Base-by-base conservation (phyloP, 2,888 invertebrate genomes). In the Acleris laterana region DNA sequence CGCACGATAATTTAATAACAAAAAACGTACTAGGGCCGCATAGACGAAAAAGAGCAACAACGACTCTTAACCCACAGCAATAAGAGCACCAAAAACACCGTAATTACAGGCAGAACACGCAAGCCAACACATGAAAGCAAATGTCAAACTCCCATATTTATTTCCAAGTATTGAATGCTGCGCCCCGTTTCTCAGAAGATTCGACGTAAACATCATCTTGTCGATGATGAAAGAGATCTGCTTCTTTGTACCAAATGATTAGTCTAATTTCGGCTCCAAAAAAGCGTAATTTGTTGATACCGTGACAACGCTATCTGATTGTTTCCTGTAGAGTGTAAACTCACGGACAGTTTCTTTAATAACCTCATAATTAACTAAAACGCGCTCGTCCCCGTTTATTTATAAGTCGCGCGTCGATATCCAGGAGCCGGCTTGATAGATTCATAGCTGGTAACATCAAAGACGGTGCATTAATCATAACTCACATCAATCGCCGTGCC, bases 111-210 rank as follows among this genome's bases (percentile, higher is more conserved):
- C 85, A 81, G 83, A 88, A 89, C 93, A 90, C 90, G 89, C 90
- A 81, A 90, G 86, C 84, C 79, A 80, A 80, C 75, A 90, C 92
- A 92, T 93, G 91, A 93, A 93, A 93, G 93, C 92, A 90, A 91
- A 93, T 93, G 91, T 93, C 93, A 93, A 93, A 90, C 90, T 90
- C 89, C 90, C 91, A 90, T 90, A 93, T 93, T 91, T 93, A 93
- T 92, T 93, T 93, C 93, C 91, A 89, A 91, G 93, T 93, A 93
- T 93, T 91, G 93, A 90, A 93, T 88, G 86, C 82, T 84, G 88
- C 84, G 82, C 83, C 82, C 79, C 83, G 87, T 76, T 92, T 93
- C 92, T 89, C 82, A 82, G 92, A 92, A 93, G 84, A 85, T 83
- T 79, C 85, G 82, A 80, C 83, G 89, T 92, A 93, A 92, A 93